Conservation (phyloP, 1,140 invertebrate genomes). For the Camponotus pennsylvanicus region DNA sequence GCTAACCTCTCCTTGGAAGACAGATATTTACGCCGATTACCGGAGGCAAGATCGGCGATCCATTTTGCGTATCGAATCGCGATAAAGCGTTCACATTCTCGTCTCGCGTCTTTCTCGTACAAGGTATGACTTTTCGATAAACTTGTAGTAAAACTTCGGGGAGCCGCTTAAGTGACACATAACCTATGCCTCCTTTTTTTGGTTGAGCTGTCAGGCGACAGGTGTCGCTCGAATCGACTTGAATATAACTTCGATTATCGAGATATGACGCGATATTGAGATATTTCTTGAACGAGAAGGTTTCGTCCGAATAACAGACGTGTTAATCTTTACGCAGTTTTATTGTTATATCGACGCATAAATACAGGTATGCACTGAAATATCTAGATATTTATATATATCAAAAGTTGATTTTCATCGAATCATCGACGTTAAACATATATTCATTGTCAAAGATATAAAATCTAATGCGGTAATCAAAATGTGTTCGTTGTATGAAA, state of each 20-base stretch:
- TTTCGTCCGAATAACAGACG: background rate
- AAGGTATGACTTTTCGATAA: background rate
- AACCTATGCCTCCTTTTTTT: background rate
- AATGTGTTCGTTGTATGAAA: too few relatives aligned
- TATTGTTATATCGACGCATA: background rate
- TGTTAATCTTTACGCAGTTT: background rate
- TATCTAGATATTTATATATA: background rate
- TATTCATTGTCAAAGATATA: too few relatives aligned
- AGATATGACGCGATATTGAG: background rate
- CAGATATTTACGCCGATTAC: slow-evolving; percentile 1
- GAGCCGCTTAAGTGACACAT: background rate
- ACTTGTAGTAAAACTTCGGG: background rate
- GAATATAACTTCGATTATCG: background rate
- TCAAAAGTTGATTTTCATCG: too few relatives aligned
- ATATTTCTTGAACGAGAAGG: background rate
- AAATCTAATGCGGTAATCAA: too few relatives aligned
- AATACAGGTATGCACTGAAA: background rate
- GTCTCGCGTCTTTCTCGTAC: background rate
- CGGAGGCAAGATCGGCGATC: background rate
- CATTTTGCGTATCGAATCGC: slow-evolving; percentile 38
- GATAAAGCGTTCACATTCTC: background rate
- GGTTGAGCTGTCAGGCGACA: background rate
- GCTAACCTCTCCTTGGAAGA: slow-evolving; percentile 62
- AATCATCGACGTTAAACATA: too few relatives aligned
- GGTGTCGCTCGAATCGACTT: slow-evolving; percentile 5